Conservation (phyloP, 2,888 invertebrate species). For the Tortrix viridana region DNA sequence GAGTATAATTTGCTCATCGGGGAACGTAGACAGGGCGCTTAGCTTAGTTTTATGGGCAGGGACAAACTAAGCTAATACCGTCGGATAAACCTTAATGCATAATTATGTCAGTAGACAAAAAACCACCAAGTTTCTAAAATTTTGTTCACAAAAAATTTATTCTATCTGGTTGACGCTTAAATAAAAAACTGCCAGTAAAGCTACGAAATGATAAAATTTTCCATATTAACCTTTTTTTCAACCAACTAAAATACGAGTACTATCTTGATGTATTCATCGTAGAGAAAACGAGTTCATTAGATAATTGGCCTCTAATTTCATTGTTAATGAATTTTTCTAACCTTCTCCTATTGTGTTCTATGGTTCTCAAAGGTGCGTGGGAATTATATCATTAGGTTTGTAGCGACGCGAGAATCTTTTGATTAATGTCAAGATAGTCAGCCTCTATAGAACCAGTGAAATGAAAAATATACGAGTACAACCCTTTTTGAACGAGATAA, state of each 20-base stretch:
- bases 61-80: too few species aligned
- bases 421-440: conserved; percentile 48
- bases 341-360: conserved; percentile 44
- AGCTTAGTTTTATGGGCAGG: too few species aligned
- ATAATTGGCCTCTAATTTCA: conserved; percentile 40
- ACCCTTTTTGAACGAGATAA: conserved; percentile 37
- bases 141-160: background rate
- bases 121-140: too few species aligned
- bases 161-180: background rate
- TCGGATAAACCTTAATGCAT: too few species aligned
- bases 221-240: conserved; percentile 13
- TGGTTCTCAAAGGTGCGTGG: conserved; percentile 44
- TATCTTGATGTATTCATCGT: conserved; percentile 36
- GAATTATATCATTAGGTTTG: conserved; percentile 45
- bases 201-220: background rate
- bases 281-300: conserved; percentile 43
- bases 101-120: too few species aligned
- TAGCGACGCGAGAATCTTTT: conserved; percentile 38
- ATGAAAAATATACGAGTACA: conserved; percentile 15
- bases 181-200: background rate
- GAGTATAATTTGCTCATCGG: too few species aligned
- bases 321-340: conserved; percentile 40
- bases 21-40: too few species aligned
- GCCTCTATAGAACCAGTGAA: conserved; percentile 34
- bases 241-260: conserved; percentile 20